Percentiles rank a stretch among this genome's conserved stretches.
Conservation (phyloP, 2,797 vertebrate species). For the Eremophila alpestris region DNA sequence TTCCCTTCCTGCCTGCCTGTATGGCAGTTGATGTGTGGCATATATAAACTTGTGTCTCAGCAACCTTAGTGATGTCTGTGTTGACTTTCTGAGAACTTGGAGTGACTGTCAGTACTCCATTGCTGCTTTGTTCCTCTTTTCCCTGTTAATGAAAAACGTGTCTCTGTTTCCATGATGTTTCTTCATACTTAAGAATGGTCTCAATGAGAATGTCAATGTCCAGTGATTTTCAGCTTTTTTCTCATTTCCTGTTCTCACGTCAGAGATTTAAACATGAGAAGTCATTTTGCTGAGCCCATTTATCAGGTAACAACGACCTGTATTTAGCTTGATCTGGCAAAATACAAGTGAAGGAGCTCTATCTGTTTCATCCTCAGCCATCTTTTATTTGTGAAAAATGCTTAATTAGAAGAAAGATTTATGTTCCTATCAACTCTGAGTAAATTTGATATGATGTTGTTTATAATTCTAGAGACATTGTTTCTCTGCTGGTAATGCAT, state of each 20-base stretch:
- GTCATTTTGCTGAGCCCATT: neutral
- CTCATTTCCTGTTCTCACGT: neutral
- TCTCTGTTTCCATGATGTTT: neutral
- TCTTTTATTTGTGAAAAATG: slow-evolving; percentile 15
- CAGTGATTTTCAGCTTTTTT: neutral
- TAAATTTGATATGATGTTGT: slow-evolving; percentile 6
- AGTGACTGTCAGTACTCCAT: neutral
- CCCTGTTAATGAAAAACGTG: neutral
- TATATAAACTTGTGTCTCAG: neutral
- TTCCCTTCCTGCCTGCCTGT: neutral
- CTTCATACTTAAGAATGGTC: neutral
- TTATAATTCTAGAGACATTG: slow-evolving; percentile 29
- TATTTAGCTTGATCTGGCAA: neutral
- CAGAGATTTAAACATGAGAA: neutral
- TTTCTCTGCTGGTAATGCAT: slow-evolving; percentile 41
- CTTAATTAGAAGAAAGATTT: slow-evolving; percentile 35
- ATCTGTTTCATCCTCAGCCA: neutral
- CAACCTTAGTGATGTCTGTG: neutral
- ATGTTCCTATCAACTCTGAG: neutral
- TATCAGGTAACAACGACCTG: neutral
- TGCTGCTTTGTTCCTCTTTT: neutral
- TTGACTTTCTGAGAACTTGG: neutral
- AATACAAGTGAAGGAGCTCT: neutral
- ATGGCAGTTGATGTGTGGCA: neutral
- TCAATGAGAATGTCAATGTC: neutral